Percentiles rank a stretch among this genome's conserved stretches.
Evolutionary conservation across 2,888 invertebrate species (phyloP).

Genomic region (Conus canariensis): DNA sequence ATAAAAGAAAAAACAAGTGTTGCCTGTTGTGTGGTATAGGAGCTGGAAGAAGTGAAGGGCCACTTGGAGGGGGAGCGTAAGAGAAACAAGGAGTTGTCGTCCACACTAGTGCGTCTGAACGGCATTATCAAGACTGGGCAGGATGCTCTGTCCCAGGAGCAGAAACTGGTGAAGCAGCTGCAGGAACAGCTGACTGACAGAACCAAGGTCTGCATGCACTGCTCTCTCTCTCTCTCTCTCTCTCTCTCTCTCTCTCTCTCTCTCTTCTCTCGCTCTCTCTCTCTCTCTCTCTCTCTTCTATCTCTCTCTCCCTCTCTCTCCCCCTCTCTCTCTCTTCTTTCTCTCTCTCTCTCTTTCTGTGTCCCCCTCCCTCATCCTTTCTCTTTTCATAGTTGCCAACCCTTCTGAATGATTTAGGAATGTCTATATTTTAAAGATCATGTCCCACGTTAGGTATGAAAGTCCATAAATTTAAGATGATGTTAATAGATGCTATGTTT

Average conservation of each 20-base stretch:
- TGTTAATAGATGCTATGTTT: too few relatives aligned
- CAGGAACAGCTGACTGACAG: conserved; percentile 69
- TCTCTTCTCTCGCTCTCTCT: background rate
- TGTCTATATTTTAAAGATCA: too few relatives aligned
- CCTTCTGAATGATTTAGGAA: too few relatives aligned
- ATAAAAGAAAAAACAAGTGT: too few relatives aligned
- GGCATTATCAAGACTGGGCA: conserved; percentile 78
- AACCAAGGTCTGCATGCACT: conserved; percentile 44
- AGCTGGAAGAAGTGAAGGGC: conserved; percentile 57
- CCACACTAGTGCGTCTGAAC: conserved; percentile 73
- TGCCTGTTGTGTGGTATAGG: conserved; percentile 7
- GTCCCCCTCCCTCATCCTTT: too few relatives aligned
- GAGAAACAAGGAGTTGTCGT: conserved; percentile 74
- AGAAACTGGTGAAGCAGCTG: conserved; percentile 73
- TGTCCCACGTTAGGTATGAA: too few relatives aligned
- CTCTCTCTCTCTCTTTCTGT: too few relatives aligned
- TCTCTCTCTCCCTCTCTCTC: too few relatives aligned
- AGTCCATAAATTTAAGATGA: too few relatives aligned
- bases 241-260: background rate
- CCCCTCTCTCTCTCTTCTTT: too few relatives aligned
- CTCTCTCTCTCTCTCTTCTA: background rate
- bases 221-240: background rate
- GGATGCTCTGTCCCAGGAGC: conserved; percentile 77
- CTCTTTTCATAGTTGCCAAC: too few relatives aligned
- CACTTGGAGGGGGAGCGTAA: conserved; percentile 72